Evolutionary conservation across 2,113 vertebrate species (phyloP).

Genomic region (Lontra canadensis): DNA sequence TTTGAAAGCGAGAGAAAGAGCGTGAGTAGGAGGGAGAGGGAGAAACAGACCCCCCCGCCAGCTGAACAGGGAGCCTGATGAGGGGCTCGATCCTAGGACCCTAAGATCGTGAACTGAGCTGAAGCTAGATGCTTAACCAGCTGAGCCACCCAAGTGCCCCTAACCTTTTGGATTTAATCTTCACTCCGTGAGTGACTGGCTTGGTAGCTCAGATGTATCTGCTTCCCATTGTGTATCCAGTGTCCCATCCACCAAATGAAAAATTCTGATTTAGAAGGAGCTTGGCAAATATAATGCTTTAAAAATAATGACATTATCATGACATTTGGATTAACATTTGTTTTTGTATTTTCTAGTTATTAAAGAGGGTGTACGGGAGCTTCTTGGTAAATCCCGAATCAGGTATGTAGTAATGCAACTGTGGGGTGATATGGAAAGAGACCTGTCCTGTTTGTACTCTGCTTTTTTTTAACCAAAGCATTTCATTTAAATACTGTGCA

Average conservation of each 20-base stretch:
- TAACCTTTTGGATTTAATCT: neutral
- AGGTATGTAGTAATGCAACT: conserved; percentile 83
- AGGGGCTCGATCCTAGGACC: neutral
- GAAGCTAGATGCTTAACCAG: neutral
- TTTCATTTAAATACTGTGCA: conserved; percentile 25
- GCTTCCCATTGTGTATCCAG: neutral
- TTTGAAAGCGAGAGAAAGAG: neutral
- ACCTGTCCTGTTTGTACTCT: neutral
- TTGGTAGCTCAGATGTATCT: neutral
- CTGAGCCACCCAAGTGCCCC: neutral
- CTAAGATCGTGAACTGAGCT: neutral
- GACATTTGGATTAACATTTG: conserved; percentile 56
- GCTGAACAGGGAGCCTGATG: neutral
- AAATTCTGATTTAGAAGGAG: conserved; percentile 1
- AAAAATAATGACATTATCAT: conserved; percentile 27
- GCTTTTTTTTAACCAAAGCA: neutral
- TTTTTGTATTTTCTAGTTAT: conserved; percentile 85
- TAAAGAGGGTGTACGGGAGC: conserved; percentile 94
- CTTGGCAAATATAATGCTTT: neutral
- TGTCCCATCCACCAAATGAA: neutral
- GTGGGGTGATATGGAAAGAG: neutral
- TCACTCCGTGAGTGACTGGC: neutral
- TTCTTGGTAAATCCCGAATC: conserved; percentile 92
- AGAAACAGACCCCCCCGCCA: neutral
- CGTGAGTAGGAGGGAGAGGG: neutral